phyloP scores from a whole-genome alignment of 2,113 vertebrate species.

The Gnathochromis pfefferi region DNA sequence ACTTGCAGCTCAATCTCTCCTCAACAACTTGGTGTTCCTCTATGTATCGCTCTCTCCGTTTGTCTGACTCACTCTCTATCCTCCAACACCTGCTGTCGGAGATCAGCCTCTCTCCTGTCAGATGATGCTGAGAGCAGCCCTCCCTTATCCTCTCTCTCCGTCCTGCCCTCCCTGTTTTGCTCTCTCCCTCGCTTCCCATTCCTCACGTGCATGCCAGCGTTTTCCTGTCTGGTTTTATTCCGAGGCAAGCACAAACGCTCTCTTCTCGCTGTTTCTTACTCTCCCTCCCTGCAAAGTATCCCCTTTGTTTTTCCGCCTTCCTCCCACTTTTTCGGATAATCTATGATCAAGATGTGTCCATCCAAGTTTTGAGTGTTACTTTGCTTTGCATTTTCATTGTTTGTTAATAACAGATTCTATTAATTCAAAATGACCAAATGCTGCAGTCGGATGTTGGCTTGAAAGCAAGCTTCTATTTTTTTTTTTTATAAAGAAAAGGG shows the following conservation, averaged over 20 bases:
- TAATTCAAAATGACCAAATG: neutral
- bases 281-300: neutral
- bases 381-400: neutral
- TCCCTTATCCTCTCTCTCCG: slow-evolving; percentile 12
- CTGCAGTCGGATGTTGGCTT: neutral
- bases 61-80: slow-evolving; percentile 32
- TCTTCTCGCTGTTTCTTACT: neutral
- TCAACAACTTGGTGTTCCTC: slow-evolving; percentile 18
- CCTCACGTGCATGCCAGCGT: neutral
- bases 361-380: slow-evolving; percentile 2
- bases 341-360: slow-evolving; percentile 6
- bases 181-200: neutral
- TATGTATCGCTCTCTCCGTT: slow-evolving; percentile 4
- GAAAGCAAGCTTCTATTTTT: neutral
- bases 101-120: slow-evolving; percentile 48
- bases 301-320: neutral
- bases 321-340: slow-evolving; percentile 25
- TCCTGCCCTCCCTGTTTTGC: neutral
- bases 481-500: neutral
- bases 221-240: neutral
- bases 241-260: neutral
- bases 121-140: slow-evolving; percentile 55
- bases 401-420: neutral
- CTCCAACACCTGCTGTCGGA: slow-evolving; percentile 56
- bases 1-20: slow-evolving; percentile 18